Conservation (phyloP, 2,888 invertebrate genomes). For the Eurois occulta region DNA sequence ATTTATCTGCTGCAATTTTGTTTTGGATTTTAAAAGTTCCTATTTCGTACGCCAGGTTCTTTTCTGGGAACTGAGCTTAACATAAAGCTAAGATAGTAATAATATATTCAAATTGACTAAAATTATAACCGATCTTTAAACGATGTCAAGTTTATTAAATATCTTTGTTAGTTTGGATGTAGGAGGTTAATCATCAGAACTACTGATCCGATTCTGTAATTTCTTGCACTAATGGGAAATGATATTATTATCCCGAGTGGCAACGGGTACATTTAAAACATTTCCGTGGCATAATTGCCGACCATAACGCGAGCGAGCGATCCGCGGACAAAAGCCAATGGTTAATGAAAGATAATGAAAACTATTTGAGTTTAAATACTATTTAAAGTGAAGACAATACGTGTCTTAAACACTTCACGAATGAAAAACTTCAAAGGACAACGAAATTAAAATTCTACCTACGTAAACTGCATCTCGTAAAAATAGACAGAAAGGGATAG, state of each 20-base stretch:
- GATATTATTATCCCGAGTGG: neutral
- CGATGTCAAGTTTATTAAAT: too few species aligned
- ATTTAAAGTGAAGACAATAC: neutral
- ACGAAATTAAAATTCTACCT: constrained; percentile 28
- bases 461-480: constrained; percentile 40
- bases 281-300: neutral
- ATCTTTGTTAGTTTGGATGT: too few species aligned
- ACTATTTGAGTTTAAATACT: neutral
- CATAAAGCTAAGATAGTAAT: too few species aligned
- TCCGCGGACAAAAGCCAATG: neutral
- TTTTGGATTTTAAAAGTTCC: neutral
- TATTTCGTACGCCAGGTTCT: neutral
- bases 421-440: constrained; percentile 4
- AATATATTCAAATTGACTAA: too few species aligned
- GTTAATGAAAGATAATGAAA: neutral
- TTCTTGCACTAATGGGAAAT: neutral
- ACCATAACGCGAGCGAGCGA: neutral
- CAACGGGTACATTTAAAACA: neutral
- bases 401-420: neutral
- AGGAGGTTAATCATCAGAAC: neutral
- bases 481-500: constrained; percentile 24
- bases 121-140: too few species aligned
- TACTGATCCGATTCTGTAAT: neutral
- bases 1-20: neutral
- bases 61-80: neutral